Evolutionary conservation across 2,888 invertebrate genomes (phyloP).

Genomic region (Gastracanthus pulcherrimus): DNA sequence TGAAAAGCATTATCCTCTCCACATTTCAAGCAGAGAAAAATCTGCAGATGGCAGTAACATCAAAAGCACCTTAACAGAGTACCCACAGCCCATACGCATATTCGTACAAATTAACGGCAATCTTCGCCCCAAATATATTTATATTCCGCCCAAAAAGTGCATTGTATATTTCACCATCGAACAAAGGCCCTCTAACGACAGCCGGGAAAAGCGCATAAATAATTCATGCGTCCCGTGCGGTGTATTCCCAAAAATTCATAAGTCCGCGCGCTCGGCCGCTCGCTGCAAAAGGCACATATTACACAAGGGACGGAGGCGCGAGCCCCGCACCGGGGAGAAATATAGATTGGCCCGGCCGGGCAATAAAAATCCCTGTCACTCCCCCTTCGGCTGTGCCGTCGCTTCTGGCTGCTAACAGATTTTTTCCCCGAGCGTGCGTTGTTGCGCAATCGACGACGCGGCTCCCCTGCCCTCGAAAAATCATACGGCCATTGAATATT

Average conservation of each 20-base stretch:
- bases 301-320: background rate
- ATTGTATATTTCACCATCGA: background rate
- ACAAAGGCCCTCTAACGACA: constrained; percentile 17
- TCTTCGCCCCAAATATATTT: background rate
- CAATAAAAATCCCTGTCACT: constrained; percentile 46
- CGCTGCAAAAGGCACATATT: no score
- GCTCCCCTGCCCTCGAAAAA: background rate
- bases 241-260: constrained; percentile 39
- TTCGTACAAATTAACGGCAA: background rate
- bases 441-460: background rate
- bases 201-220: constrained; percentile 37
- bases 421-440: constrained; percentile 33
- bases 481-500: constrained; percentile 36
- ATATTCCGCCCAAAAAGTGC: background rate
- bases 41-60: no score
- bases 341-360: constrained; percentile 28
- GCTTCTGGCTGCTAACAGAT: constrained; percentile 29
- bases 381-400: background rate
- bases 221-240: constrained; percentile 31
- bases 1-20: no score
- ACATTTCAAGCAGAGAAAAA: no score
- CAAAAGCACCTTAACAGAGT: no score
- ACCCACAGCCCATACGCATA: no score
- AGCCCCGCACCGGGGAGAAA: constrained; percentile 26
- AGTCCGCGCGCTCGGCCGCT: background rate